These are phyloP conservation scores for Lateolabrax maculatus DNA, from an alignment of 2,797 vertebrate species.

Conservation along the genomic window DNA sequence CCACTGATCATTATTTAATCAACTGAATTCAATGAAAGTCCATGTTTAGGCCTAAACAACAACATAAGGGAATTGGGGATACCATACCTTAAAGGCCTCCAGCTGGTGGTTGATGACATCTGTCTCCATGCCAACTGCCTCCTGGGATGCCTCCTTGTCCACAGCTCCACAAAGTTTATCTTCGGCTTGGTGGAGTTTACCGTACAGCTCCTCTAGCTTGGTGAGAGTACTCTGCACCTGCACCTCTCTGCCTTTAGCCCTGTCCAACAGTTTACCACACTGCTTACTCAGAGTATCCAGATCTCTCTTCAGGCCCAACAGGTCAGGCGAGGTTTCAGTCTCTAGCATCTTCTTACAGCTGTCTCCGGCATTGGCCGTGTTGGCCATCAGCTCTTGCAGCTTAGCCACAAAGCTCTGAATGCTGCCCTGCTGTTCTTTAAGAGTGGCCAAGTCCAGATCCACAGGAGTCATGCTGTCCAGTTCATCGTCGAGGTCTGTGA, in stretches of 20 bases:
- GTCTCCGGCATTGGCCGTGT: constrained; percentile 89
- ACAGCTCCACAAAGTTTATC: constrained; percentile 85
- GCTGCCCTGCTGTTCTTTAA: constrained; percentile 87
- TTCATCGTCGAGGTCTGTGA: constrained; percentile 97
- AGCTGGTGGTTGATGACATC: constrained; percentile 96
- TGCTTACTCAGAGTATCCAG: constrained; percentile 96
- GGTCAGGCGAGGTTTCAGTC: constrained; percentile 93
- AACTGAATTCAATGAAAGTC: not conserved
- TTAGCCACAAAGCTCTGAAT: constrained; percentile 90
- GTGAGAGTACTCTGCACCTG: constrained; percentile 87
- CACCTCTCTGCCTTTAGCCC: constrained; percentile 90
- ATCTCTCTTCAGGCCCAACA: constrained; percentile 94
- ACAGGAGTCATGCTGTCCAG: constrained; percentile 94
- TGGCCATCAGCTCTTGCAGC: constrained; percentile 90
- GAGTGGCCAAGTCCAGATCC: constrained; percentile 85
- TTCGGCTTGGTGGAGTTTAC: constrained; percentile 86
- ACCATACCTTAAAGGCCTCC: constrained; percentile 93
- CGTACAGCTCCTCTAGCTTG: constrained; percentile 90
- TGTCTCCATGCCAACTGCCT: constrained; percentile 95
- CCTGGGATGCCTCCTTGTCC: constrained; percentile 93
- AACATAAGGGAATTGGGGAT: not conserved
- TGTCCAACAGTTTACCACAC: constrained; percentile 94
- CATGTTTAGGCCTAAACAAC: not conserved
- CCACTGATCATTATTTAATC: not conserved
- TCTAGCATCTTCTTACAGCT: constrained; percentile 94